A percentile compares a stretch with the other conserved stretches of the same genome.
Conservation (phyloP, 2,888 invertebrate species). For the Drosophila diplacantha region DNA sequence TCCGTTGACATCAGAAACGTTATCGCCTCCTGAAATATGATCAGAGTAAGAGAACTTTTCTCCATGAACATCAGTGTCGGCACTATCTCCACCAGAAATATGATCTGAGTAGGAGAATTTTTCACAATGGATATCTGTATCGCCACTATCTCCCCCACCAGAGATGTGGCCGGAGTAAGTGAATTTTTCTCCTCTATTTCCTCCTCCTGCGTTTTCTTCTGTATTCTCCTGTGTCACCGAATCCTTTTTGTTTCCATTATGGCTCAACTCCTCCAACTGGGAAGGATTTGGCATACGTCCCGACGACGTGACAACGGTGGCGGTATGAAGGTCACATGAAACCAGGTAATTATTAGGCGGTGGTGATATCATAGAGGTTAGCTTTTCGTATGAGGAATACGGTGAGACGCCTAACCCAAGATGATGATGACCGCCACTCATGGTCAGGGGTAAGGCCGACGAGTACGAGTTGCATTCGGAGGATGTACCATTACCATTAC, state of each 20-base stretch:
- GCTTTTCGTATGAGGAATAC: conserved; percentile 85
- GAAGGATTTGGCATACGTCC: conserved; percentile 82
- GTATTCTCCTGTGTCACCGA: conserved; percentile 14
- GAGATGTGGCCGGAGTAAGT: conserved; percentile 12
- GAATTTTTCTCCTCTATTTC: conserved; percentile 6
- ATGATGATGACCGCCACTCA: conserved; percentile 76
- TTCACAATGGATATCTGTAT: conserved; percentile 14
- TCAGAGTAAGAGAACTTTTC: conserved; percentile 17
- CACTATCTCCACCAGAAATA: conserved; percentile 19
- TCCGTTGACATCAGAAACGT: conserved; percentile 8
- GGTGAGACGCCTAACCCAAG: conserved; percentile 81
- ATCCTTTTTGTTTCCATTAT: conserved; percentile 35
- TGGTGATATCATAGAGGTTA: conserved; percentile 83
- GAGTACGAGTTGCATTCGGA: conserved; percentile 80
- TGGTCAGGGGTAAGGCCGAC: conserved; percentile 45
- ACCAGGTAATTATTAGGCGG: conserved; percentile 85
- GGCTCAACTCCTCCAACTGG: conserved; percentile 42
- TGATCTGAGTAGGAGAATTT: conserved; percentile 19
- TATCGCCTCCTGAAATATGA: conserved; percentile 15
- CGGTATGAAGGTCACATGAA: conserved; percentile 79
- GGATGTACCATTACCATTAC: conserved; percentile 29
- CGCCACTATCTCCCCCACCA: conserved; percentile 17
- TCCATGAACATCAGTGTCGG: conserved; percentile 13
- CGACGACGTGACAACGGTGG: conserved; percentile 21
- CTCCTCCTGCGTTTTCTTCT: conserved; percentile 1